Conservation (phyloP, 2,113 vertebrate genomes). For the Sinocyclocheilus grahami region DNA sequence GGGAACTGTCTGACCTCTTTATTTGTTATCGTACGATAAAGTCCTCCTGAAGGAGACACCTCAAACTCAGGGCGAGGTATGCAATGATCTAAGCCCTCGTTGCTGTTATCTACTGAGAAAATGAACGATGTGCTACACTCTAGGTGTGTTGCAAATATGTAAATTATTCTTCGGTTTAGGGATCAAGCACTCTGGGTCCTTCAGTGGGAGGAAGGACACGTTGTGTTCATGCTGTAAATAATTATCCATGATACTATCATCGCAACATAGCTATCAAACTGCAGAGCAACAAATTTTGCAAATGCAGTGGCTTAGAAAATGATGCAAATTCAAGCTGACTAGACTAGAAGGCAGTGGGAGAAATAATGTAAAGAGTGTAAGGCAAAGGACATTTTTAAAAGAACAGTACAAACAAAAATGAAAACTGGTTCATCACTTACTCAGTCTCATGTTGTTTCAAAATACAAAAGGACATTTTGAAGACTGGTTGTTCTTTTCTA, state of each 20-base stretch:
- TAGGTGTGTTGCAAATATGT: not conserved
- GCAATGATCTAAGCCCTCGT: not conserved
- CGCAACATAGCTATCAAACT: not conserved
- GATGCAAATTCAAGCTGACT: constrained; percentile 9
- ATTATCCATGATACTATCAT: constrained; percentile 1
- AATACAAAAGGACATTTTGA: not conserved
- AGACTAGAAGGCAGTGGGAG: not conserved
- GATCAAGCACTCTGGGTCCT: not conserved
- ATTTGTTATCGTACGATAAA: constrained; percentile 61
- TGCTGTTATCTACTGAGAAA: constrained; percentile 8
- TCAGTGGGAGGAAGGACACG: not conserved
- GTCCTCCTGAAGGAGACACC: constrained; percentile 42
- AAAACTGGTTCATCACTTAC: not conserved
- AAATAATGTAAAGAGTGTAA: not conserved
- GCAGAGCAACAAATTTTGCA: not conserved
- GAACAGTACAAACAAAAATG: not conserved
- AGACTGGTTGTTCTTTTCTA: not conserved
- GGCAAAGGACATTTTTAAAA: not conserved
- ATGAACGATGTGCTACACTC: constrained; percentile 19
- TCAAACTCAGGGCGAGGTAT: constrained; percentile 18
- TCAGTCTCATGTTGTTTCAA: not conserved
- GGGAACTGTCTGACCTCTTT: constrained; percentile 67
- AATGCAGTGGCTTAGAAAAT: not conserved
- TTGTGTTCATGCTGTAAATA: constrained; percentile 1
- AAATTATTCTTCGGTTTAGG: not conserved